phyloP scores from a whole-genome alignment of 1,140 invertebrate species.

The Mycetomoellerius zeteki region DNA sequence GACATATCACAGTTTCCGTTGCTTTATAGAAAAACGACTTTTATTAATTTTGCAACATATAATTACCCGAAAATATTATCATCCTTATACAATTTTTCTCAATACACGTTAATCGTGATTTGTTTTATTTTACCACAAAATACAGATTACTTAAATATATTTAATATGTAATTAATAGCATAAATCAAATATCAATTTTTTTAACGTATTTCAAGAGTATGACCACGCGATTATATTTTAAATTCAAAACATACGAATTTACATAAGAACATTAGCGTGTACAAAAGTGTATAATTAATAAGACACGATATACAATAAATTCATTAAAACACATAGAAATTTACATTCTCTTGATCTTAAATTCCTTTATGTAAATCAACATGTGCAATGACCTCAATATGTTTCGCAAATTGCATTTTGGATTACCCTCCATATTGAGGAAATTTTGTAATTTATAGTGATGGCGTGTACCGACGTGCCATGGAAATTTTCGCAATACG shows the following conservation, averaged over 20 bases:
- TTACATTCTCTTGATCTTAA: not conserved
- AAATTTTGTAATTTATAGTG: constrained; percentile 18
- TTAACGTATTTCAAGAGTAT: not conserved
- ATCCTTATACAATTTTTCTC: not conserved
- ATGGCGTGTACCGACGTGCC: not conserved
- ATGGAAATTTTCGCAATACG: constrained; percentile 49
- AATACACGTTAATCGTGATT: not conserved
- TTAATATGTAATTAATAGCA: not conserved
- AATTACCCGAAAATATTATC: not conserved
- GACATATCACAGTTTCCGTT: not conserved
- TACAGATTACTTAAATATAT: not conserved
- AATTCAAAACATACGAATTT: constrained; percentile 11
- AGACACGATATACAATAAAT: not conserved
- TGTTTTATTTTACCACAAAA: not conserved
- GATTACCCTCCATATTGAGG: not conserved
- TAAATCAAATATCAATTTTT: constrained; percentile 5
- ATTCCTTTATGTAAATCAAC: constrained; percentile 1
- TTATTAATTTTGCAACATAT: constrained; percentile 9
- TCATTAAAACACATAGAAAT: not conserved
- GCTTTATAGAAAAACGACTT: not conserved
- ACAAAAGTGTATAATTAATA: constrained; percentile 30
- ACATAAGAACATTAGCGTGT: constrained; percentile 21
- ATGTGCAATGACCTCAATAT: not conserved
- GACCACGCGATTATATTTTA: not conserved
- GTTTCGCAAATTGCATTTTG: not conserved